These are phyloP conservation scores for Trichosurus vulpecula DNA, from an alignment of 2,797 vertebrate genomes.

Conservation along the genomic window DNA sequence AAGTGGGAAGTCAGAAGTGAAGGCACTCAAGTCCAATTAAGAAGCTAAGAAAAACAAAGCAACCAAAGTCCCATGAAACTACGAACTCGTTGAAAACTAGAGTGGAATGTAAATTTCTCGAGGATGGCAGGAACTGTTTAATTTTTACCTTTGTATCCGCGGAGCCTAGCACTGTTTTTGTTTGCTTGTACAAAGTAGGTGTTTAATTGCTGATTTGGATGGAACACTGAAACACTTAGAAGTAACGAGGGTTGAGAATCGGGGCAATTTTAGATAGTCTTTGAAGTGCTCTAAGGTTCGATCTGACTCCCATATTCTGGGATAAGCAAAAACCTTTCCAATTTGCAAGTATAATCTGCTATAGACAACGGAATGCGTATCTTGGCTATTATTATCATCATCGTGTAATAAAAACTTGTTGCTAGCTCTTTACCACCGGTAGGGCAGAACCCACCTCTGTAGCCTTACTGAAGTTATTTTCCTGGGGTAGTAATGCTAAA, in stretches of 20 bases:
- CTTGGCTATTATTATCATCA: too few species aligned
- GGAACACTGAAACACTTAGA: background rate
- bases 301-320: background rate
- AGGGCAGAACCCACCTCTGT: background rate
- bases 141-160: background rate
- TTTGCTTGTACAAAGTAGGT: background rate
- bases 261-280: background rate
- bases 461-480: background rate
- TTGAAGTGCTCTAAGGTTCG: background rate
- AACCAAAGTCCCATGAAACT: background rate
- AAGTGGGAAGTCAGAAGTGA: background rate
- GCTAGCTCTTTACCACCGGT: background rate
- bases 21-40: background rate
- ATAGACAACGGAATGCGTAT: background rate
- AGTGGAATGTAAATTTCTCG: background rate
- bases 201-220: background rate
- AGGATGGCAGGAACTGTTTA: background rate
- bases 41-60: background rate
- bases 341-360: background rate
- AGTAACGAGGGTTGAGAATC: background rate
- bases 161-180: background rate
- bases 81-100: background rate
- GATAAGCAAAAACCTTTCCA: background rate
- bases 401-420: background rate
- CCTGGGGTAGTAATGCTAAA: background rate